phyloP scores from a whole-genome alignment of 2,113 vertebrate genomes.

The Bos javanicus region DNA sequence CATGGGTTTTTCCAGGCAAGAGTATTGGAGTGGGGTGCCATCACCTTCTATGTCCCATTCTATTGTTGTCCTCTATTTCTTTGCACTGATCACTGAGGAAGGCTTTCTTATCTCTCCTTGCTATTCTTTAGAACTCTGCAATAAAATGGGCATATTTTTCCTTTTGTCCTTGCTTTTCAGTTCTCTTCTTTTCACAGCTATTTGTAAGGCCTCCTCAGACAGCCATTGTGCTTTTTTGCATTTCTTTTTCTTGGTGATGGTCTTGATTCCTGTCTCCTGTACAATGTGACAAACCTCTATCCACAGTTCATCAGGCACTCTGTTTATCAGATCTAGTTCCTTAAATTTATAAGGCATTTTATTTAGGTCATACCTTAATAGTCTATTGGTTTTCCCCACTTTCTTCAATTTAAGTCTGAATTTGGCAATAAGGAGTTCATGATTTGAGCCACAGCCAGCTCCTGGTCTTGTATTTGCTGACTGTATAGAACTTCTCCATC shows the following conservation, averaged over 20 bases:
- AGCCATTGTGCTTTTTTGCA: background rate
- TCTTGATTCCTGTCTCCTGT: background rate
- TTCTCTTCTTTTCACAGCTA: background rate
- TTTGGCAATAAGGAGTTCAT: background rate
- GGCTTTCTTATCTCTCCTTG: background rate
- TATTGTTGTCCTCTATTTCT: background rate
- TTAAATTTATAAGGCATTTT: background rate
- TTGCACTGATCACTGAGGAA: background rate
- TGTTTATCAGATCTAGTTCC: background rate
- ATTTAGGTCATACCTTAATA: background rate
- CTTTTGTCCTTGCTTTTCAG: background rate
- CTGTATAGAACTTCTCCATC: background rate
- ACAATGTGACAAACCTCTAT: background rate
- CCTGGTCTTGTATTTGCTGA: background rate
- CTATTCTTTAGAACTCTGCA: background rate
- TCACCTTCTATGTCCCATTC: background rate
- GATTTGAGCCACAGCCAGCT: background rate
- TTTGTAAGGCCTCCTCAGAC: background rate
- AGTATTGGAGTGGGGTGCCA: too few species aligned
- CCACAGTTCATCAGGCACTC: background rate
- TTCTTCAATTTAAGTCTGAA: background rate
- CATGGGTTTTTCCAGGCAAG: too few species aligned
- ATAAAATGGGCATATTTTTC: background rate
- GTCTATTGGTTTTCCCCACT: background rate
- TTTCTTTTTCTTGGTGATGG: background rate